Conservation (phyloP, 2,888 invertebrate species). For the Hedychridium roseum region DNA sequence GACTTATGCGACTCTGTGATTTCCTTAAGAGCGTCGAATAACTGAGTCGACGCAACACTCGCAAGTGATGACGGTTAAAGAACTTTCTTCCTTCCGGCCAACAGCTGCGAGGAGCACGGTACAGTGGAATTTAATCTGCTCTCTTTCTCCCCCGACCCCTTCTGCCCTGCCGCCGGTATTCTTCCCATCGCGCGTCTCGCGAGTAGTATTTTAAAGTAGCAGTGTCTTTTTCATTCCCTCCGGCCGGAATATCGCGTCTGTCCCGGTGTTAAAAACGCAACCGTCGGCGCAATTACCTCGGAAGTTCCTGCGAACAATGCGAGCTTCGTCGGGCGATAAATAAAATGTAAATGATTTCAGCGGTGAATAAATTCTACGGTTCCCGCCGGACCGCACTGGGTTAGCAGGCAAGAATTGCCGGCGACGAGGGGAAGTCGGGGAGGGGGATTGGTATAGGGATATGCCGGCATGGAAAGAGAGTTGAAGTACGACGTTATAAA, state of each 20-base stretch:
- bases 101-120: too few relatives aligned
- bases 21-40: too few relatives aligned
- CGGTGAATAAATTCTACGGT: constrained; percentile 37
- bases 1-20: too few relatives aligned
- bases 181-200: constrained; percentile 16
- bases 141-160: constrained; percentile 20
- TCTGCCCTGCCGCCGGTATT: constrained; percentile 7
- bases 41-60: too few relatives aligned
- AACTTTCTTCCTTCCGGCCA: too few relatives aligned
- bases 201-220: constrained; percentile 18
- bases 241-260: constrained; percentile 17
- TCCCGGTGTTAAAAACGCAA: constrained; percentile 21
- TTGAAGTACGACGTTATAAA: constrained; percentile 51
- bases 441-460: constrained; percentile 15
- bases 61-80: too few relatives aligned
- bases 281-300: constrained; percentile 24
- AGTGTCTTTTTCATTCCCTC: constrained; percentile 19
- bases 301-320: constrained; percentile 18
- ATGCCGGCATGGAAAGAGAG: constrained; percentile 39
- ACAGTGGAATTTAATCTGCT: too few relatives aligned
- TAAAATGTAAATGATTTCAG: constrained; percentile 50
- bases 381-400: constrained; percentile 9
- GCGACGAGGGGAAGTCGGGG: constrained; percentile 23
- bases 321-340: constrained; percentile 35
- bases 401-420: constrained; percentile 18